Conservation (phyloP, 2,113 vertebrate species). For the Puffinus mauretanicus region DNA sequence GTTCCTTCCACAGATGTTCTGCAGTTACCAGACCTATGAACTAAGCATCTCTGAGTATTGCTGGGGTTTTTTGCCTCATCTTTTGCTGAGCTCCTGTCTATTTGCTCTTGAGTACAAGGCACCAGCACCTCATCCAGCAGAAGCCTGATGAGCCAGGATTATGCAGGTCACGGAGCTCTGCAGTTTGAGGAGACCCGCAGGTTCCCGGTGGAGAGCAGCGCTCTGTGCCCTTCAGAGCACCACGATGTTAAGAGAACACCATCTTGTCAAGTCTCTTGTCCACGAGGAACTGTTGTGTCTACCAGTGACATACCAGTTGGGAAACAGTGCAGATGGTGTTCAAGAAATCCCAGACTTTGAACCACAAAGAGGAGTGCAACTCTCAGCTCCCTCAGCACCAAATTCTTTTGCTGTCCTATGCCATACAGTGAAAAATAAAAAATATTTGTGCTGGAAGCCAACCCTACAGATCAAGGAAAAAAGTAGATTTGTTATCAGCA, state of each 20-base stretch:
- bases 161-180: neutral
- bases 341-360: neutral
- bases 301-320: rapidly evolving
- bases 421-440: neutral
- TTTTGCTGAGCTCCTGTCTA: neutral
- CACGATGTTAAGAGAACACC: neutral
- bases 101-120: neutral
- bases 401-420: neutral
- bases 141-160: neutral
- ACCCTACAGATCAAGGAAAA: neutral
- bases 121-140: neutral
- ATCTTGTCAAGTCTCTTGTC: neutral
- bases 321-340: neutral
- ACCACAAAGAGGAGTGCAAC: neutral
- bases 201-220: rapidly evolving
- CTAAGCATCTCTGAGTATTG: neutral
- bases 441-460: neutral
- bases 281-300: neutral
- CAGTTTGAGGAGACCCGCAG: neutral
- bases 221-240: neutral
- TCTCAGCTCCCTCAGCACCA: neutral
- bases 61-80: neutral
- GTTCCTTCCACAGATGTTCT: neutral
- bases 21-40: neutral
- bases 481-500: neutral